These are phyloP conservation scores for Chionodraco myersi DNA, from an alignment of 2,113 vertebrate genomes.

Conservation along the genomic window DNA sequence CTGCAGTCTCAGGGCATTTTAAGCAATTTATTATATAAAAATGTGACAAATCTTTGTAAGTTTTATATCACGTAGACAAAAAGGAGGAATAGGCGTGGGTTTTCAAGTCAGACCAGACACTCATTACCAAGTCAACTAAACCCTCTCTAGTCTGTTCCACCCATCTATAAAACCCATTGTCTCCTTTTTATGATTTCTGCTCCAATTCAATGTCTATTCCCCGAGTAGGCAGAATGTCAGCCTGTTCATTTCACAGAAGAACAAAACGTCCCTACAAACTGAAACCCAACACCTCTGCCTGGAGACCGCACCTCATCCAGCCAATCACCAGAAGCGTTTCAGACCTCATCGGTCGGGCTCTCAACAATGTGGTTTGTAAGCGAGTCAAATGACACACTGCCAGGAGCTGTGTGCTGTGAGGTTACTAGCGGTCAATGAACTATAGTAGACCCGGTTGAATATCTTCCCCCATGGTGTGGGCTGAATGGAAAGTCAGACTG, in stretches of 20 bases:
- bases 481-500: conserved; percentile 8
- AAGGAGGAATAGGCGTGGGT: neutral
- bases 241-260: conserved; percentile 40
- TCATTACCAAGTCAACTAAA: conserved; percentile 31
- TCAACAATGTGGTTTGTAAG: conserved; percentile 79
- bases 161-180: conserved; percentile 37
- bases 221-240: conserved; percentile 34
- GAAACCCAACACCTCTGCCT: conserved; percentile 78
- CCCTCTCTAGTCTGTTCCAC: conserved; percentile 3
- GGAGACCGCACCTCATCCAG: conserved; percentile 52
- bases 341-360: conserved; percentile 52
- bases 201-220: neutral
- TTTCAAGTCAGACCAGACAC: neutral
- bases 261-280: conserved; percentile 68
- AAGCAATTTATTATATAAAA: neutral
- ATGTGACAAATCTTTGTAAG: neutral
- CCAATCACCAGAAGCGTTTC: conserved; percentile 66
- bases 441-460: conserved; percentile 70
- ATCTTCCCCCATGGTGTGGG: conserved; percentile 17
- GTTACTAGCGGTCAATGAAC: conserved; percentile 82
- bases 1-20: neutral
- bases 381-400: conserved; percentile 71
- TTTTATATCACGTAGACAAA: neutral
- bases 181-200: conserved; percentile 22
- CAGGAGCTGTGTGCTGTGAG: conserved; percentile 53